Evolutionary conservation across 2,888 invertebrate genomes (phyloP), one percentile per base, ranked within the genome.

Genomic region (Loripinus fragilis): DNA sequence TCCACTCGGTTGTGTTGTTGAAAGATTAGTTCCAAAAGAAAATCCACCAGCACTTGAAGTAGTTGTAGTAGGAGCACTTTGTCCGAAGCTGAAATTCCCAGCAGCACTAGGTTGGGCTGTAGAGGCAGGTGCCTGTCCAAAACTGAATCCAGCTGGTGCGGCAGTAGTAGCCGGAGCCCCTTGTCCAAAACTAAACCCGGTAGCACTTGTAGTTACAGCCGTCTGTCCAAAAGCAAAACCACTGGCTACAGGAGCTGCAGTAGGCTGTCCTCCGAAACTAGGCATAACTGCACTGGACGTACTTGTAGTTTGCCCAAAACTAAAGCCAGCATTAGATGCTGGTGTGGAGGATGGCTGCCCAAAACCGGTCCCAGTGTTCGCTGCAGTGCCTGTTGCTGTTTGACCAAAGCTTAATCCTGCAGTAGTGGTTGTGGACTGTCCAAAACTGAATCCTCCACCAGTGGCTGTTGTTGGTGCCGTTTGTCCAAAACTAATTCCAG

Each of bases 81-180:
- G 45, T n/a, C 69, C 65, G 55, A 64, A 50, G 33, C 48, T 55
- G 42, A 42, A 52, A 28, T 73, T 73, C 23, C 69, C 42, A 5
- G 78, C 45, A 35, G 71, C 72, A 60, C 65, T 60, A 30, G 30
- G n/a, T 33, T 55, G 25, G 2, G 52, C 67, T 23, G 20, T 38
- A 35, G 60, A 17, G 45, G 66, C 28, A 20, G 67, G 28, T 23
- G 71, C 69, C n/a, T 33, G 67, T 38, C 82, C 82, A 76, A 81
- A 81, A 41, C 28, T 55, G 35, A 42, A 52, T 42, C 76, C 75
- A 15, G 45, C 45, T 20, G 76, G 23, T 10, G 64, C 45, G 33
- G 52, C 30, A 52, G 55, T 33, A 20, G 48, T 10, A 33, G 33
- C 28, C 15, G 20, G 25, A 17, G n/a, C 48, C 1, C 52, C 48